phyloP scores from a whole-genome alignment of 2,113 vertebrate genomes.

The Vidua chalybeata region DNA sequence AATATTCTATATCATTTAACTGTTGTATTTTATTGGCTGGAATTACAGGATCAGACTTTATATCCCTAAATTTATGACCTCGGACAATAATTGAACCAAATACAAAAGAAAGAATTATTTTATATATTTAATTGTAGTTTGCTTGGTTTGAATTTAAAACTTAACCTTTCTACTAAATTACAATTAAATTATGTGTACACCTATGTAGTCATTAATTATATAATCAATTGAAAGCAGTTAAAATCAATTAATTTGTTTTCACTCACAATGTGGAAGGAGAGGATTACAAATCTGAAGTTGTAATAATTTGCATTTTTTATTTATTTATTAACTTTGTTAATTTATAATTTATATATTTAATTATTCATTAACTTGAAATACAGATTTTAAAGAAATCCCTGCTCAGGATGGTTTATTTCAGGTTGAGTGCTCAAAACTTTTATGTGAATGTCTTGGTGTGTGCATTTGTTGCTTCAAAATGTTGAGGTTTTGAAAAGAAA shows the following conservation, averaged over 20 bases:
- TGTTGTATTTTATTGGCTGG: not conserved
- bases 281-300: not conserved
- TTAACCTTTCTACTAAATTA: not conserved
- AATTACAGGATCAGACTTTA: not conserved
- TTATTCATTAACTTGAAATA: not conserved
- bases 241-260: not conserved
- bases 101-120: not conserved
- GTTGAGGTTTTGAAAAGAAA: not conserved
- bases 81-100: accelerated
- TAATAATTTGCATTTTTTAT: not conserved
- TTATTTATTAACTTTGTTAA: not conserved
- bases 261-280: not conserved
- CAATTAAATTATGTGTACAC: not conserved
- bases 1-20: not conserved
- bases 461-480: not conserved
- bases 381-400: not conserved
- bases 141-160: not conserved
- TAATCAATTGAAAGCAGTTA: not conserved
- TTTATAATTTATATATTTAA: no score
- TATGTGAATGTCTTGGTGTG: accelerated
- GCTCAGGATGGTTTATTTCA: not conserved
- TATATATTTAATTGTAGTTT: not conserved
- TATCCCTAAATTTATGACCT: not conserved
- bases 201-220: not conserved
- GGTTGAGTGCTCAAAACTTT: not conserved